Evolutionary conservation across 2,797 vertebrate species (phyloP).

Genomic region (Girardinus metallicus): DNA sequence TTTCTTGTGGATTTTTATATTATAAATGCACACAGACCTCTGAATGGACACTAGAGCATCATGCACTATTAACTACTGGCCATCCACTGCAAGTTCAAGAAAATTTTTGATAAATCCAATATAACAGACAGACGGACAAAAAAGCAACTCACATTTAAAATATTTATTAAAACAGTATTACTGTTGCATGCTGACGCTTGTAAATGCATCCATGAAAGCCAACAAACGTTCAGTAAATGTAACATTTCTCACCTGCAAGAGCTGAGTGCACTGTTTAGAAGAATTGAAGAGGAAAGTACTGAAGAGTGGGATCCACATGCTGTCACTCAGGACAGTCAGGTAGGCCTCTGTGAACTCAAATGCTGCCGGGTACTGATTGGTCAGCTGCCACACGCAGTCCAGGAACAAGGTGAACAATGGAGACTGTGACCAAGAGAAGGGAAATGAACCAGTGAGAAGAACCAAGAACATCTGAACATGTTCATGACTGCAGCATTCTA

Average conservation of each 20-base stretch:
- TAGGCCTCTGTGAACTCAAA: constrained; percentile 96
- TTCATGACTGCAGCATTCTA: neutral
- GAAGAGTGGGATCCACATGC: constrained; percentile 90
- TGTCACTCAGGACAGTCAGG: constrained; percentile 90
- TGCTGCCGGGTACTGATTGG: constrained; percentile 92
- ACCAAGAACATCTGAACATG: neutral
- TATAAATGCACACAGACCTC: too few species aligned
- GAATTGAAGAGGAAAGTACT: constrained; percentile 97
- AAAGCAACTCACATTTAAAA: neutral
- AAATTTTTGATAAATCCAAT: too few species aligned
- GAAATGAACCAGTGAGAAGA: neutral
- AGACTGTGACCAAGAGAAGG: constrained; percentile 76
- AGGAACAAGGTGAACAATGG: constrained; percentile 95
- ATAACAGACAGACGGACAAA: too few species aligned
- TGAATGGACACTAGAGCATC: too few species aligned
- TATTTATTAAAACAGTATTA: neutral
- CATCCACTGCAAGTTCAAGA: too few species aligned
- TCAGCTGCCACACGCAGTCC: constrained; percentile 96
- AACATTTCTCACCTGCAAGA: constrained; percentile 85
- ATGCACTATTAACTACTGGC: too few species aligned
- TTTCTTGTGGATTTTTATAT: too few species aligned
- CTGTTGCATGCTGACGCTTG: neutral
- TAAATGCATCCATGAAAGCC: neutral
- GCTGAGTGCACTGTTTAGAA: constrained; percentile 88
- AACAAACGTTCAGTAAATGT: neutral